These are phyloP conservation scores for Marisa cornuarietis DNA, from an alignment of 1,140 invertebrate species.

Conservation along the genomic window DNA sequence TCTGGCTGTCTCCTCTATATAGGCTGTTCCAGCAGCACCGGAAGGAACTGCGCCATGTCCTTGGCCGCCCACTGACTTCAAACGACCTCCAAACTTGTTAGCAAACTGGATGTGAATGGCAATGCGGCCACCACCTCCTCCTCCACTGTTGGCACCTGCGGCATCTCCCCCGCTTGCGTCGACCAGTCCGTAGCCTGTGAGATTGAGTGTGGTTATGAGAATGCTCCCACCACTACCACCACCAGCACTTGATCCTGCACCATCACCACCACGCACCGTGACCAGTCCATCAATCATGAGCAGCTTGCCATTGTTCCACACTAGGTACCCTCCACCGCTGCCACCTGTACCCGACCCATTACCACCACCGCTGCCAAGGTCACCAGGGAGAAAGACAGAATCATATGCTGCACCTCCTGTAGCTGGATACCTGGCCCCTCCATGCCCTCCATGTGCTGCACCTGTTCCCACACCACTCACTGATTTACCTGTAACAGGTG, in stretches of 20 bases:
- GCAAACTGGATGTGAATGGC: constrained; percentile 45
- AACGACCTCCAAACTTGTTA: constrained; percentile 45
- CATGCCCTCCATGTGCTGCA: constrained; percentile 54
- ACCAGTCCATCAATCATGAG: constrained; percentile 49
- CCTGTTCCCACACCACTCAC: constrained; percentile 38
- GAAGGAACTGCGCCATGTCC: constrained; percentile 38
- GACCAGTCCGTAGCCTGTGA: constrained; percentile 53
- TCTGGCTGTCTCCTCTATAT: constrained; percentile 50
- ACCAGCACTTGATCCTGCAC: constrained; percentile 42
- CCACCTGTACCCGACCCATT: constrained; percentile 50
- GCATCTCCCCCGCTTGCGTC: constrained; percentile 45
- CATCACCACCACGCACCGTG: constrained; percentile 39
- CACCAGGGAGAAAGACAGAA: constrained; percentile 41
- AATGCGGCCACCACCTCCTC: constrained; percentile 53
- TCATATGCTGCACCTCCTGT: constrained; percentile 44
- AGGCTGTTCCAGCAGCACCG: constrained; percentile 54
- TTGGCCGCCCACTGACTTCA: constrained; percentile 45
- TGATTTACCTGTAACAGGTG: constrained; percentile 39
- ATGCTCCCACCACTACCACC: constrained; percentile 54
- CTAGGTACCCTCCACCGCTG: constrained; percentile 49
- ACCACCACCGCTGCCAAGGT: constrained; percentile 51
- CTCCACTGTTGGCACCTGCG: constrained; percentile 24
- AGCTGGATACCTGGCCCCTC: constrained; percentile 42
- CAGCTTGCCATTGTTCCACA: constrained; percentile 47
- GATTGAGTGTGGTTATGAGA: constrained; percentile 50